Evolutionary conservation across 2,797 vertebrate species (phyloP), one percentile per base, ranked within the genome.

Genomic region (Rhynchotus rufescens): DNA sequence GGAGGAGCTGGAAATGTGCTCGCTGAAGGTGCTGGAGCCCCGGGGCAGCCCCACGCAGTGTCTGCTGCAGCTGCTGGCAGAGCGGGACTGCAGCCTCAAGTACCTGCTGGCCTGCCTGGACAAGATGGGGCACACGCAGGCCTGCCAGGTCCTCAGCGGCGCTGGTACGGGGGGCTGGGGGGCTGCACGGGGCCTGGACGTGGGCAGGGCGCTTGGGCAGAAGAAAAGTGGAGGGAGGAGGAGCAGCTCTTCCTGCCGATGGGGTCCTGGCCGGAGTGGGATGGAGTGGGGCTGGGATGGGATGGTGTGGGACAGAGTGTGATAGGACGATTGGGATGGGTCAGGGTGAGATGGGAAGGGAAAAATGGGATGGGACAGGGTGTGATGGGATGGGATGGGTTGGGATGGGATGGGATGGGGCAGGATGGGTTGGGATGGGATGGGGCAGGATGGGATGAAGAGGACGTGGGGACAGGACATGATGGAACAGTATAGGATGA

Each of bases 1-100:
- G 15, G 97, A 93, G 77, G 98, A 98, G 97, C 92, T 99, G 97
- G 98, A 98, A 88, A 97, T 95, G 93, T 99, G 98, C 95, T 98
- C 98, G 0, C 97, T 99, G 51, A 98, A 98, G 96, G 98, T 98
- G 84, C 94, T 99, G 90, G 98, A 74, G 34, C 90, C 97, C 20
- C 77, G 76, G 0, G 98, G 98, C 57, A 99, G 98, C 94, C 98
- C 98, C 6, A 97, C 97, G 0, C 98, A 98, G 38, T 91, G 95
- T 68, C 96, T 98, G 40, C 97, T 99, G 76, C 97, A 97, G 36
- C 92, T 97, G 67, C 96, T 99, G 52, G 96, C 97, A 1, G 98
- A 99, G 36, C 97, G 98, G 0, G 94, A 95, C 85, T 98, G 98
- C 95, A 88, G 97, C 68, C 83, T 98, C 92, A 92, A 92, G 77